Percentiles rank a stretch among this genome's conserved stretches.
phyloP scores from a whole-genome alignment of 1,140 invertebrate genomes.

The Bombus huntii region DNA sequence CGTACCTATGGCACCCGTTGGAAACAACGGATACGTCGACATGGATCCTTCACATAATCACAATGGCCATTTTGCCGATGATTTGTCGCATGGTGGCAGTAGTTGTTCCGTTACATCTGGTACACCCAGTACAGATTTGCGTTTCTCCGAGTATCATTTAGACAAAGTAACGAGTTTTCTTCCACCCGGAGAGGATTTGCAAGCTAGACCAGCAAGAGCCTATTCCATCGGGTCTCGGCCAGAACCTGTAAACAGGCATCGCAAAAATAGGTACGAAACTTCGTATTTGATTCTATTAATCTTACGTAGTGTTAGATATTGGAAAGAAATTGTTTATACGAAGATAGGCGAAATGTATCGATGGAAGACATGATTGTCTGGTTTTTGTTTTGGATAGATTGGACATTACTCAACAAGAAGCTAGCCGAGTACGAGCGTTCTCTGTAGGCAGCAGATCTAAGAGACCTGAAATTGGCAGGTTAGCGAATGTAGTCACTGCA shows the following conservation, averaged over 20 bases:
- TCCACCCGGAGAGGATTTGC: constrained; percentile 84
- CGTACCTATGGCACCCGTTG: constrained; percentile 85
- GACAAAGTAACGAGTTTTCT: constrained; percentile 87
- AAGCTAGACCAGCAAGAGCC: constrained; percentile 87
- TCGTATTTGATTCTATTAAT: background rate
- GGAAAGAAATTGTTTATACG: background rate
- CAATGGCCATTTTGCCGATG: constrained; percentile 79
- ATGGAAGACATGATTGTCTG: background rate
- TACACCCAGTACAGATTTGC: constrained; percentile 86
- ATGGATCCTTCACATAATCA: constrained; percentile 84
- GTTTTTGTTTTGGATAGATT: constrained; percentile 67
- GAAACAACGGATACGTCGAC: constrained; percentile 86
- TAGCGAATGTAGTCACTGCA: constrained; percentile 84
- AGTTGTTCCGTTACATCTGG: constrained; percentile 90
- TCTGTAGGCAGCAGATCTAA: constrained; percentile 87
- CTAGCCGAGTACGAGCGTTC: constrained; percentile 85
- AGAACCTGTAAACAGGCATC: constrained; percentile 82
- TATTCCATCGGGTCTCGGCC: constrained; percentile 94
- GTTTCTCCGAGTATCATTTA: constrained; percentile 86
- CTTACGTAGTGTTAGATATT: background rate
- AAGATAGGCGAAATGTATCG: no score
- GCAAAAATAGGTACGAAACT: constrained; percentile 76
- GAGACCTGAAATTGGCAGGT: constrained; percentile 79
- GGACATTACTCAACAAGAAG: constrained; percentile 78
- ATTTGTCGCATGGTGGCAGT: constrained; percentile 84